phyloP scores from a whole-genome alignment of 2,888 invertebrate genomes.

The Thymelicus acteon region DNA sequence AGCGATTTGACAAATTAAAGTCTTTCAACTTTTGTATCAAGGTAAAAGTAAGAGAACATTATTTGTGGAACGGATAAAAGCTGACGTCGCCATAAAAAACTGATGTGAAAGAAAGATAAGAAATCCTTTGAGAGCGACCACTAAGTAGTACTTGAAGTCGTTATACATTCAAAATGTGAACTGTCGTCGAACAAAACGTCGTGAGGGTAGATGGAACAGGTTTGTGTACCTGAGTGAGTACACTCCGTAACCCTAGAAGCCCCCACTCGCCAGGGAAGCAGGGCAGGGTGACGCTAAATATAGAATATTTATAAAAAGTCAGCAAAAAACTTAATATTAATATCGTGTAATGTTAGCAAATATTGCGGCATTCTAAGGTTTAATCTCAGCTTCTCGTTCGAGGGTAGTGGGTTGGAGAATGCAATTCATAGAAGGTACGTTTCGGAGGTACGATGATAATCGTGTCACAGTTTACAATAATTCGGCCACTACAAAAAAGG shows the following conservation, averaged over 20 bases:
- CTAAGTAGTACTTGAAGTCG: slow-evolving; percentile 38
- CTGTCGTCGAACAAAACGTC: slow-evolving; percentile 33
- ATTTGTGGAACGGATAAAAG: slow-evolving; percentile 25
- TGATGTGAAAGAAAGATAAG: slow-evolving; percentile 35
- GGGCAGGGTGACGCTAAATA: slow-evolving; percentile 30
- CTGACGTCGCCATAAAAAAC: slow-evolving; percentile 25
- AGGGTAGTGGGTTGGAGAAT: too few species aligned
- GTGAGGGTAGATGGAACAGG: slow-evolving; percentile 34
- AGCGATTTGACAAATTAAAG: slow-evolving; percentile 23
- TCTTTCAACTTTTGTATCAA: slow-evolving; percentile 28
- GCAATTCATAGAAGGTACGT: too few species aligned
- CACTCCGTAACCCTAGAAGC: slow-evolving; percentile 31
- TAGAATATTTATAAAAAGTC: slow-evolving; percentile 30
- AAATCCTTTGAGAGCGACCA: slow-evolving; percentile 33
- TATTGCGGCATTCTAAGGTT: too few species aligned
- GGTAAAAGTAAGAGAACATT: slow-evolving; percentile 25
- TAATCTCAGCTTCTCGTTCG: too few species aligned
- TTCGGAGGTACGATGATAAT: too few species aligned
- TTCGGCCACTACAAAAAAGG: too few species aligned
- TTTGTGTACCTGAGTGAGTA: slow-evolving; percentile 18
- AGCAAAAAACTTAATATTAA: slow-evolving; percentile 12
- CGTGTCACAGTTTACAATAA: too few species aligned
- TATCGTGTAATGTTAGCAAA: slow-evolving; percentile 21
- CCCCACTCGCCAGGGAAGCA: slow-evolving; percentile 19
- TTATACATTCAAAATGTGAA: slow-evolving; percentile 36